phyloP scores from a whole-genome alignment of 35 echinoderm and acorn worm species.

The Ophioderma brevispina region DNA sequence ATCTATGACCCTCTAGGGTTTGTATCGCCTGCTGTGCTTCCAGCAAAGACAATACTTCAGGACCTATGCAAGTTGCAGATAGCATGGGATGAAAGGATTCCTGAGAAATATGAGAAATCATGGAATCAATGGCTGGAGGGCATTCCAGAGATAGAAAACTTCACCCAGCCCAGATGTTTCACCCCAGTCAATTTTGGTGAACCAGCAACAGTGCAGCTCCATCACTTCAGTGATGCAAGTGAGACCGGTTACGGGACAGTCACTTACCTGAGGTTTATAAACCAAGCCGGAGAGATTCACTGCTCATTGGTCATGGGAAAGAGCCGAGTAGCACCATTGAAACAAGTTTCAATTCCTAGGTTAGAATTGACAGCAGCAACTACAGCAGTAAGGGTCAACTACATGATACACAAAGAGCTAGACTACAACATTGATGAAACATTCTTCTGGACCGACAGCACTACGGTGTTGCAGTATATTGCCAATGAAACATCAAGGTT shows the following conservation, averaged over 20 bases:
- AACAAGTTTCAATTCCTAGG: conserved; percentile 55
- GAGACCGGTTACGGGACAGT: conserved; percentile 50
- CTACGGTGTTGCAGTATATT: conserved; percentile 36
- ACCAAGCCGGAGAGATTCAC: conserved; percentile 29
- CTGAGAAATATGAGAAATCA: background rate
- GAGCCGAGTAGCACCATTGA: conserved; percentile 62
- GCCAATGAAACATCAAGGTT: conserved; percentile 30
- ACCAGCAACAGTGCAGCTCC: background rate
- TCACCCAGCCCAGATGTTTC: conserved; percentile 36
- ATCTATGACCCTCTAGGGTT: conserved; percentile 67
- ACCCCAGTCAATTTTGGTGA: background rate
- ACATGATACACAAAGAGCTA: background rate
- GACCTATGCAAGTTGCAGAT: conserved; percentile 11
- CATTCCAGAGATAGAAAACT: conserved; percentile 21
- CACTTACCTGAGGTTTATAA: conserved; percentile 34
- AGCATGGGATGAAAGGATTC: conserved; percentile 60
- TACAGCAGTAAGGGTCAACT: background rate
- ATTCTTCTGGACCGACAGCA: conserved; percentile 55
- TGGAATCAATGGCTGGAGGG: conserved; percentile 41
- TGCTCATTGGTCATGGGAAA: conserved; percentile 21
- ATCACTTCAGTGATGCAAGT: conserved; percentile 77
- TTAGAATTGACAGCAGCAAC: conserved; percentile 19
- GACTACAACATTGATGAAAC: background rate
- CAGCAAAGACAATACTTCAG: conserved; percentile 56
- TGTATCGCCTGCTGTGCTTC: conserved; percentile 31